Evolutionary conservation across 2,797 vertebrate genomes (phyloP).

Genomic region (Oreochromis mossambicus): DNA sequence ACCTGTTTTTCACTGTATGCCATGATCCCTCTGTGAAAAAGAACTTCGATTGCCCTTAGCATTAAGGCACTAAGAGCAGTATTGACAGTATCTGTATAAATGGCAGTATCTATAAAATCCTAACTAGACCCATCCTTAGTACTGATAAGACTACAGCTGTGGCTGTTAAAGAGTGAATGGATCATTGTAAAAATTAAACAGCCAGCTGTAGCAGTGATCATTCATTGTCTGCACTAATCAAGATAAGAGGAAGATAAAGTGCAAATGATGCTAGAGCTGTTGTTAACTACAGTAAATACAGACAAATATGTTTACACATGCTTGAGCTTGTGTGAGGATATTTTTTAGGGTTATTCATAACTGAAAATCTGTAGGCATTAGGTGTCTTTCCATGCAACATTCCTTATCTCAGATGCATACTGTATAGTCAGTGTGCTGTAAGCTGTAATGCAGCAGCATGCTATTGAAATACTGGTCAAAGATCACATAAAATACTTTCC

Average conservation of each 20-base stretch:
- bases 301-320: constrained; percentile 22
- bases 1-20: background rate
- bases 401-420: background rate
- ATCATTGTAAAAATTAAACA: constrained; percentile 29
- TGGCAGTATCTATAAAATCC: background rate
- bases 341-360: background rate
- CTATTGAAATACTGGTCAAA: constrained; percentile 41
- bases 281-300: constrained; percentile 7
- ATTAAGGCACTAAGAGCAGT: background rate
- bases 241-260: constrained; percentile 26
- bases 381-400: background rate
- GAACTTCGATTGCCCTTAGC: background rate
- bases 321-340: background rate
- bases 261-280: constrained; percentile 5
- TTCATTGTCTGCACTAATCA: constrained; percentile 45
- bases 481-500: constrained; percentile 42
- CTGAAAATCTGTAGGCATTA: background rate
- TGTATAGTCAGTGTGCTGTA: background rate
- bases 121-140: background rate
- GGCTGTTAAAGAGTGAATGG: constrained; percentile 48
- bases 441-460: background rate
- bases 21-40: background rate
- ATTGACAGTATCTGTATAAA: background rate
- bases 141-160: constrained; percentile 41
- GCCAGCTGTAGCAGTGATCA: constrained; percentile 36